Evolutionary conservation across 2,888 invertebrate species (phyloP).

Genomic region (Pseudococcus viburni): DNA sequence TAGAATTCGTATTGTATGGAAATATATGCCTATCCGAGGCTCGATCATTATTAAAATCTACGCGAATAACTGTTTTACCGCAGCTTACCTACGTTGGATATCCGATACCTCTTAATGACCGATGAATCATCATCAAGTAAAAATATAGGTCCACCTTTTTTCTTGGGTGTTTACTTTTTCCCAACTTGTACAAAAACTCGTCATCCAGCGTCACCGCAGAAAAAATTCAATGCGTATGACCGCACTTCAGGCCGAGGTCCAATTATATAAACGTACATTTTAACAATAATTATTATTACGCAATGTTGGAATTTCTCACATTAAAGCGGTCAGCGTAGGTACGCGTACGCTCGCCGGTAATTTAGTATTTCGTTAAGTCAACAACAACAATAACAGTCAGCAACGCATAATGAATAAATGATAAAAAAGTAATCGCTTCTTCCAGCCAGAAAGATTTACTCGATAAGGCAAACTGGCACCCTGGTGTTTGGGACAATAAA

Average conservation of each 20-base stretch:
- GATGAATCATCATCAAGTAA: too few species aligned
- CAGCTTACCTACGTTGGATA: too few species aligned
- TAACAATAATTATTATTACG: constrained; percentile 18
- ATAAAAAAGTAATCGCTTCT: constrained; percentile 13
- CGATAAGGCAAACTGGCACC: background rate
- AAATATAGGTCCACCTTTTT: too few species aligned
- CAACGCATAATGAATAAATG: background rate
- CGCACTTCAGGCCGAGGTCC: background rate
- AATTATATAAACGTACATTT: constrained; percentile 16
- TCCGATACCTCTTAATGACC: too few species aligned
- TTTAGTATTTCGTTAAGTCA: constrained; percentile 5
- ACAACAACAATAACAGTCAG: background rate
- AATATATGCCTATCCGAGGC: background rate
- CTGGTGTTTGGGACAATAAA: background rate
- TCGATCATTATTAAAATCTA: too few species aligned
- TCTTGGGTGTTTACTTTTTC: too few species aligned
- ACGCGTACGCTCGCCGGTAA: background rate
- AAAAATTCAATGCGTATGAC: background rate
- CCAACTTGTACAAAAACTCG: too few species aligned
- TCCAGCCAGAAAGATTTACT: background rate
- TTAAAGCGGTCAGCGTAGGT: constrained; percentile 3
- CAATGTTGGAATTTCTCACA: constrained; percentile 20
- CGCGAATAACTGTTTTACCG: too few species aligned
- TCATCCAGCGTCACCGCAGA: background rate
- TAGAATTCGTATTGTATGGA: background rate